phyloP scores from a whole-genome alignment of 2,888 invertebrate genomes.

The Trachelus iudaicus region DNA sequence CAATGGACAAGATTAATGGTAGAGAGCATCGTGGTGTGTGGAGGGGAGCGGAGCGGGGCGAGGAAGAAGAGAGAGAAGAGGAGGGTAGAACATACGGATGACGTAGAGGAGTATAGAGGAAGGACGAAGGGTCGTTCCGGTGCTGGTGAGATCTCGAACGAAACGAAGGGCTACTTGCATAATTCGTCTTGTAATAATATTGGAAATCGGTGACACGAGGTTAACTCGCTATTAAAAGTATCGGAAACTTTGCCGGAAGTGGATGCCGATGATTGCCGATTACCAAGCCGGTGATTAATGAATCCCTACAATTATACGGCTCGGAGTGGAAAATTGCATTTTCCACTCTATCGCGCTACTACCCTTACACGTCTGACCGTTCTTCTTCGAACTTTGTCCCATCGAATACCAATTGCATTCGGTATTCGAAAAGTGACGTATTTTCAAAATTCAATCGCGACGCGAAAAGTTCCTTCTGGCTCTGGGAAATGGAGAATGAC shows the following conservation, averaged over 20 bases:
- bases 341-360: not conserved
- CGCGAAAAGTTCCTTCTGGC: not conserved
- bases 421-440: not conserved
- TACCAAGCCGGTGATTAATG: constrained; percentile 14
- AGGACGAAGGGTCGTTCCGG: not conserved
- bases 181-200: constrained; percentile 42
- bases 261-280: constrained; percentile 18
- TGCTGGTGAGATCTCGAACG: not conserved
- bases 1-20: constrained; percentile 52
- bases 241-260: not conserved
- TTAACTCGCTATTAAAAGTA: constrained; percentile 30
- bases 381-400: not conserved
- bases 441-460: not conserved
- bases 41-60: constrained; percentile 16
- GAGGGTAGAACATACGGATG: not conserved
- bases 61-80: not conserved
- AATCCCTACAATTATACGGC: not conserved
- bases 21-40: constrained; percentile 30
- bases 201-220: constrained; percentile 23
- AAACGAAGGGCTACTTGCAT: constrained; percentile 26
- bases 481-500: not conserved
- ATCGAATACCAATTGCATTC: not conserved
- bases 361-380: not conserved
- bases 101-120: not conserved
- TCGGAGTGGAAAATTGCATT: not conserved